Conservation (phyloP, 35 echinoderm and acorn worm genomes). For the Apostichopus japonicus region DNA sequence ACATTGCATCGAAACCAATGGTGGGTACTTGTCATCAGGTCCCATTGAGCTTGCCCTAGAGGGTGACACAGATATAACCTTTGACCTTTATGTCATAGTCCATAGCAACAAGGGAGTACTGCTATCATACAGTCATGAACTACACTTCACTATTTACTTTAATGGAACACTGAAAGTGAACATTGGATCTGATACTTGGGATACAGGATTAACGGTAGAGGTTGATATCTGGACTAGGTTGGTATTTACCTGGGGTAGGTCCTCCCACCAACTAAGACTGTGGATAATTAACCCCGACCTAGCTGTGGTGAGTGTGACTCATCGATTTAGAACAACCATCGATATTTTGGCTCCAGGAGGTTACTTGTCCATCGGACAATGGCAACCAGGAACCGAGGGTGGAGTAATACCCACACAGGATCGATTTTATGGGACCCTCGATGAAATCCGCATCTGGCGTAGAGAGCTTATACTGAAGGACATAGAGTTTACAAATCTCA, state of each 20-base stretch:
- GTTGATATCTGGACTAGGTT: slow-evolving; percentile 68
- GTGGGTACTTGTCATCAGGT: slow-evolving; percentile 72
- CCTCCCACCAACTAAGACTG: slow-evolving; percentile 26
- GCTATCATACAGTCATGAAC: slow-evolving; percentile 66
- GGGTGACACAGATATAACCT: slow-evolving; percentile 49
- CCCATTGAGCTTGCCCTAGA: slow-evolving; percentile 62
- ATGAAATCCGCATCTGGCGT: slow-evolving; percentile 84
- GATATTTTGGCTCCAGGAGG: slow-evolving; percentile 63
- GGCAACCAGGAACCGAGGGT: slow-evolving; percentile 69
- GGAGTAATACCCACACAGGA: slow-evolving; percentile 19
- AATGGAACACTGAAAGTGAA: slow-evolving; percentile 60
- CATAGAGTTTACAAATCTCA: slow-evolving; percentile 37
- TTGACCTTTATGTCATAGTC: slow-evolving; percentile 70
- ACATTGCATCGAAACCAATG: slow-evolving; percentile 59
- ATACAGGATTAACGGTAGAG: slow-evolving; percentile 62
- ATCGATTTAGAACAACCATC: background rate
- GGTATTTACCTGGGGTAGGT: slow-evolving; percentile 60
- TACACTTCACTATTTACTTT: slow-evolving; percentile 63
- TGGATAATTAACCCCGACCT: slow-evolving; percentile 35
- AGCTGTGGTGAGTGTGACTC: background rate
- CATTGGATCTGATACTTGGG: slow-evolving; percentile 56
- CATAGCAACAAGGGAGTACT: slow-evolving; percentile 66
- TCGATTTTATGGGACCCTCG: slow-evolving; percentile 62
- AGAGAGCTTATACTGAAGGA: slow-evolving; percentile 65
- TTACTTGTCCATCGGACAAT: slow-evolving; percentile 67